Evolutionary conservation across 2,113 vertebrate genomes (phyloP), one percentile per base, ranked within the genome.

Genomic region (Notothenia coriiceps): DNA sequence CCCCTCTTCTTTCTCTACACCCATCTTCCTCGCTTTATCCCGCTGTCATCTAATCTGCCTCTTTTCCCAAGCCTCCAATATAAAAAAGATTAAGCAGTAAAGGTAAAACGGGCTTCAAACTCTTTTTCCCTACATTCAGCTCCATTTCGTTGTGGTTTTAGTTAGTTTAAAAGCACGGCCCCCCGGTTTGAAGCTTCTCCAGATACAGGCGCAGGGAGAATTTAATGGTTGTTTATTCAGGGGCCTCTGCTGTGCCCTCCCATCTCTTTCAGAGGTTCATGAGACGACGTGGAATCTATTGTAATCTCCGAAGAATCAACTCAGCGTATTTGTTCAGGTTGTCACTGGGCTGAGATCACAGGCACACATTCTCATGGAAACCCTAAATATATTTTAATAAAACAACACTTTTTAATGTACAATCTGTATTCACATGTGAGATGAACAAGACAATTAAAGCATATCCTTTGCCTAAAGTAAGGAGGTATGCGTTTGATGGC

Each of bases 151-250:
- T 79, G 43, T 72, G 59, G 33, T 60, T 77, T 77, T 76, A 57
- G 69, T 86, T 86, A 83, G 66, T 86, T 80, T 78, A 55, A 88
- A 40, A 88, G 75, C 69, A 25, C 43, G 13, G 64, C 70, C 18
- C 33, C 29, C 2, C 20, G 84, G 76, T 79, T 61, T 84, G 67
- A 74, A 75, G 69, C 64, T 35, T 74, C 67, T 67, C 72, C 77
- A 89, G 77, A 79, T 70, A 49, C 62, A 77, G 86, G 90, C 89
- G 62, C 77, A 90, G 90, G 83, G 80, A 79, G 88, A 90, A 89
- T 91, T 94, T 94, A 94, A 95, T 89, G 88, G 92, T 92, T 95
- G 94, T 96, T 96, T 94, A 96, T 93, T 94, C 95, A 94, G 91
- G 93, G 93, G 87, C 91, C 92, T 91, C 93, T 70, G 82, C 89